These are phyloP conservation scores for Drosophila arizonae DNA, from an alignment of 1,140 invertebrate species.

Conservation along the genomic window DNA sequence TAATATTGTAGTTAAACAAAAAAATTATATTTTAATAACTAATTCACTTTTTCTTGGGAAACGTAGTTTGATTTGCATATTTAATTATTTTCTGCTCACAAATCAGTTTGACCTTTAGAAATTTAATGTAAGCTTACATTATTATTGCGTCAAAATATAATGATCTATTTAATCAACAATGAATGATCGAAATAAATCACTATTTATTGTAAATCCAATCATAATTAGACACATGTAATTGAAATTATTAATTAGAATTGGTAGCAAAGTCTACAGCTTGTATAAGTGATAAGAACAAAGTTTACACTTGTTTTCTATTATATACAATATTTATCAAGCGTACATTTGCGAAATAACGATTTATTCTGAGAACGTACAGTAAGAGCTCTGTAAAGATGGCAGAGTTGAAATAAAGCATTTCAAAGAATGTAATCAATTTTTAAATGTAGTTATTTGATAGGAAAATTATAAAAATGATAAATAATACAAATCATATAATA, in stretches of 20 bases:
- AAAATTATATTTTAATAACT: too few species aligned
- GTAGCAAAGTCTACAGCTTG: constrained; percentile 5
- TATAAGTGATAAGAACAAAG: constrained; percentile 22
- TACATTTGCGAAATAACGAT: neutral
- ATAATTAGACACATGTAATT: constrained; percentile 4
- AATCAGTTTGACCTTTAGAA: too few species aligned
- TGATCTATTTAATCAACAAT: too few species aligned
- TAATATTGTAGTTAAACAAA: too few species aligned
- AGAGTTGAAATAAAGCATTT: neutral
- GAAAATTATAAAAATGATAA: neutral
- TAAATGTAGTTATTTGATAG: neutral
- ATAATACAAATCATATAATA: neutral
- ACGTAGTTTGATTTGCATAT: too few species aligned
- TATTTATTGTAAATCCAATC: neutral
- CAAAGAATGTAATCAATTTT: neutral
- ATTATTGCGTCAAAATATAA: too few species aligned
- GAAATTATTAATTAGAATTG: constrained; percentile 1
- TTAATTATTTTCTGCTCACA: too few species aligned
- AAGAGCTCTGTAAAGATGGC: neutral
- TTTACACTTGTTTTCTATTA: neutral
- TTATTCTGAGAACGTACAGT: neutral
- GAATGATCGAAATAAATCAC: too few species aligned
- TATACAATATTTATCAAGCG: neutral
- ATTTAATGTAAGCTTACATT: too few species aligned
- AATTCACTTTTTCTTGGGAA: too few species aligned